phyloP scores from a whole-genome alignment of 1,140 invertebrate species.

The Hycleus phaleratus region DNA sequence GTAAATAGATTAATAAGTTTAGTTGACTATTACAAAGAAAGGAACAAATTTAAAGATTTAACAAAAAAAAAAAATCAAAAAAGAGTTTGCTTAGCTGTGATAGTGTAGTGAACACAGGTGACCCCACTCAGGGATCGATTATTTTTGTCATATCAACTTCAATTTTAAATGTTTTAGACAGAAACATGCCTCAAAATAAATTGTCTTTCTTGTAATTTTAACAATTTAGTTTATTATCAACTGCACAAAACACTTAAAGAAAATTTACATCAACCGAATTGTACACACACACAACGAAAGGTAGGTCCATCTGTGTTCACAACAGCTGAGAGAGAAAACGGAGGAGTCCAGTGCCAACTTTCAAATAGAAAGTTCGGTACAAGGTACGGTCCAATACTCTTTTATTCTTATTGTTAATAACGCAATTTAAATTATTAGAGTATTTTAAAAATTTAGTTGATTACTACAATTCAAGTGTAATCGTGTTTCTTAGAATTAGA shows the following conservation, averaged over 20 bases:
- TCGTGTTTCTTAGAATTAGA: no score
- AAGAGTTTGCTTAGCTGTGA: constrained; percentile 26
- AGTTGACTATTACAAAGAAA: neutral
- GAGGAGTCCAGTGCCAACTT: constrained; percentile 49
- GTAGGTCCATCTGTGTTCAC: constrained; percentile 41
- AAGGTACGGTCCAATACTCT: constrained; percentile 49
- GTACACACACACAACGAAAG: constrained; percentile 20
- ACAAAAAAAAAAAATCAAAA: no score
- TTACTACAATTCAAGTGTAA: no score
- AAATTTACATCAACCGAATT: constrained; percentile 1
- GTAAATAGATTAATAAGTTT: constrained; percentile 4
- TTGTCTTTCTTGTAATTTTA: constrained; percentile 5
- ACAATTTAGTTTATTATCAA: no score
- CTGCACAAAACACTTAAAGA: no score
- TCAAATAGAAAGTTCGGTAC: constrained; percentile 54
- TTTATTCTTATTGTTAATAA: neutral
- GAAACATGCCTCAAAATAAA: constrained; percentile 7
- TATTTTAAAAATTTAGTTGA: no score
- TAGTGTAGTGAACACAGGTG: constrained; percentile 36
- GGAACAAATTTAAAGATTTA: constrained; percentile 8
- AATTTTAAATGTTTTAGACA: neutral
- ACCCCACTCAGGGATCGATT: constrained; percentile 13
- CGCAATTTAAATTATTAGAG: no score
- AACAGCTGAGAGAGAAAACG: constrained; percentile 39
- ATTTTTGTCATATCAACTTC: constrained; percentile 1